These are phyloP conservation scores for Deilephila elpenor DNA, from an alignment of 2,888 invertebrate species.

Conservation along the genomic window DNA sequence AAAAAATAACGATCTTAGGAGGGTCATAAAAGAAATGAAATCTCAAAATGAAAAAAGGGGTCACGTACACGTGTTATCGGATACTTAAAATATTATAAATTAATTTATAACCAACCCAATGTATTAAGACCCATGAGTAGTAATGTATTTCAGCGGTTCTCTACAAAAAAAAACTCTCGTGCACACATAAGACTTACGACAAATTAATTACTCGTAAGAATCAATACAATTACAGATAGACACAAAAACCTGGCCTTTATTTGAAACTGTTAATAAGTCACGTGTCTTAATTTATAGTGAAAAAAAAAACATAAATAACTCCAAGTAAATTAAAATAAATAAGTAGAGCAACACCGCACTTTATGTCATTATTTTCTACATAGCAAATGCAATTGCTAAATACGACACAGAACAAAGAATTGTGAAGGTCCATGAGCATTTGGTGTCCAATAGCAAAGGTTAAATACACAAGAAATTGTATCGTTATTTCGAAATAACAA, in stretches of 20 bases:
- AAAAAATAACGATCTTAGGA: neutral
- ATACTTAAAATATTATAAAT: neutral
- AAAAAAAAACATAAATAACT: neutral
- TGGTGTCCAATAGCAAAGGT: constrained; percentile 51
- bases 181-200: too few relatives aligned
- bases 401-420: constrained; percentile 51
- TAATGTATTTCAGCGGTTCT: too few relatives aligned
- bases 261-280: neutral
- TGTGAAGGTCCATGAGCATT: constrained; percentile 55
- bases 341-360: constrained; percentile 46
- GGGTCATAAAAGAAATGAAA: too few relatives aligned
- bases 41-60: too few relatives aligned
- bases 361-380: constrained; percentile 40
- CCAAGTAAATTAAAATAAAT: constrained; percentile 30
- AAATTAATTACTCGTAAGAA: neutral
- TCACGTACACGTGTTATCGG: too few relatives aligned
- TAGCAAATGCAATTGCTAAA: constrained; percentile 45
- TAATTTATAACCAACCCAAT: neutral
- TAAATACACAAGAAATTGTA: constrained; percentile 41
- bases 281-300: neutral
- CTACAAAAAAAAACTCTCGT: too few relatives aligned
- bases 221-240: neutral
- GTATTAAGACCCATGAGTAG: too few relatives aligned
- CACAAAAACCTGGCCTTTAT: neutral
- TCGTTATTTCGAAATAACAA: constrained; percentile 47